Base-by-base conservation (phyloP, 2,888 invertebrate species). In the Plemyria rubiginata region DNA sequence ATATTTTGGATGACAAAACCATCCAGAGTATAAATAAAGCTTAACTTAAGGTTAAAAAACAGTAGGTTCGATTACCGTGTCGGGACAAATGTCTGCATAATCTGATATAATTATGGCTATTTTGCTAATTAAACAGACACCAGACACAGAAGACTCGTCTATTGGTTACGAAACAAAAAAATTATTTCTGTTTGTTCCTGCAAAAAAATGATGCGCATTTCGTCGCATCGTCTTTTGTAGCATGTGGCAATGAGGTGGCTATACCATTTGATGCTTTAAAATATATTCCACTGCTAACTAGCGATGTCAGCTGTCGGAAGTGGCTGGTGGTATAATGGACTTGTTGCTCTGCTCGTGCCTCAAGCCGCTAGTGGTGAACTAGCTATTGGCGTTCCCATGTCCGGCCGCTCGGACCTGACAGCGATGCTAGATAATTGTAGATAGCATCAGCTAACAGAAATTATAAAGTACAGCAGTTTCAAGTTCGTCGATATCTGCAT, bases 291-390 rank as follows among this genome's bases (percentile, higher is more conserved):
- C 75, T 70, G 75, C 77, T 79, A 78, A 75, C 75, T 80, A 67
- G 68, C 70, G 70, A 70, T 68, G 73, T 68, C 66, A 67, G 71
- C 76, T 82, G 83, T 81, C 86, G 86, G 87, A 87, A 87, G 76
- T 78, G 70, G 72, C 72, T 87, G 88, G 88, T 87, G 82, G 80
- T 86, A 87, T 87, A 88, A 88, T 87, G 82, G 80, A 86, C 89
- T 80, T 90, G 89, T 89, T 90, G 89, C 87, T 68, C 70, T 90
- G 89, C 87, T 68, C 70, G 76, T 81, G 79, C 84, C 77, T 82
- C 82, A 87, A 1, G 36, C 36, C 36, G 11, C 45, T 45, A 16
- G 16, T 83, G 79, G 77, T 72, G 72, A 71, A 71, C 73, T 54
- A 62, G 67, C 70, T 71, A 75, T 74, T 70, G 71, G 64, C 68